Conservation (phyloP, 2,888 invertebrate species). For the Tenthredo mesomela region DNA sequence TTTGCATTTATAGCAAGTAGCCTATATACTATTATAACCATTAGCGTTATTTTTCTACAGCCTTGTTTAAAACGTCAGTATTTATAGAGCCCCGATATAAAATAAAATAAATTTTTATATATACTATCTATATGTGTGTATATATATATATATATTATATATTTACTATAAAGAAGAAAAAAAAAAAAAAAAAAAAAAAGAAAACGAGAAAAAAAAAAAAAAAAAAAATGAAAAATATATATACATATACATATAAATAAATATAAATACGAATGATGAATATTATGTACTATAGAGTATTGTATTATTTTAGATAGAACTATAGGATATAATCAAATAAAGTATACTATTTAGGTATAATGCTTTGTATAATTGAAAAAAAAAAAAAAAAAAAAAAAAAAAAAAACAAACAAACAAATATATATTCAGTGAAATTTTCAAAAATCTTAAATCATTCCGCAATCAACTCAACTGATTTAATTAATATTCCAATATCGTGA, state of each 20-base stretch:
- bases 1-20: slow-evolving; percentile 53
- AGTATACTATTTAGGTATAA: slow-evolving; percentile 76
- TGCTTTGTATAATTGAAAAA: slow-evolving; percentile 77
- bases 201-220: too few species aligned
- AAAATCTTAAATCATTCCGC: not conserved
- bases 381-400: slow-evolving; percentile 67
- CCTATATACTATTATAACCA: slow-evolving; percentile 59
- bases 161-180: too few species aligned
- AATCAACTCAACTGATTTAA: not conserved
- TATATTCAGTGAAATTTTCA: slow-evolving; percentile 20
- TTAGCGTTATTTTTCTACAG: slow-evolving; percentile 76
- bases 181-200: too few species aligned
- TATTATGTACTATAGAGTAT: slow-evolving; percentile 41
- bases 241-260: slow-evolving; percentile 51
- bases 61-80: slow-evolving; percentile 70
- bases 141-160: too few species aligned
- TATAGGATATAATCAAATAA: slow-evolving; percentile 57
- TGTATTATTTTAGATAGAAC: slow-evolving; percentile 49
- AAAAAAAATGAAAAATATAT: too few species aligned
- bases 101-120: too few species aligned
- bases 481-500: too few species aligned
- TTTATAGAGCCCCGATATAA: slow-evolving; percentile 57
- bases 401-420: slow-evolving; percentile 9
- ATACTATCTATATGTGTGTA: too few species aligned
- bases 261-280: slow-evolving; percentile 33